phyloP scores from a whole-genome alignment of 2,888 invertebrate species.

The Idaea straminata region DNA sequence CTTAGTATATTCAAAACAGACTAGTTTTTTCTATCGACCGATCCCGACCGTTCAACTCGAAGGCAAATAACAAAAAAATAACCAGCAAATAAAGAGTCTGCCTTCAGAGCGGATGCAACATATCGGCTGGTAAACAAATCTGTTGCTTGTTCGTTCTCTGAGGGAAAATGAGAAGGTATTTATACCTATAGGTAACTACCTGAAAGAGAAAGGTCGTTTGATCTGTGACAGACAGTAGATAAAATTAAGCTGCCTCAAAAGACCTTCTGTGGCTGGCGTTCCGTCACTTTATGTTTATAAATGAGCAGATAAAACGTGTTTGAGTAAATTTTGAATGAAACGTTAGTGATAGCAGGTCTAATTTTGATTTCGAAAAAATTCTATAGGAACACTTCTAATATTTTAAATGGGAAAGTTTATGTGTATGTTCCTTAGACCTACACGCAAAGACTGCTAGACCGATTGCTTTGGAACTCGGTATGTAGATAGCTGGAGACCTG shows the following conservation, averaged over 20 bases:
- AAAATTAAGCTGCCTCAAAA: background rate
- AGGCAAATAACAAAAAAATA: too few species aligned
- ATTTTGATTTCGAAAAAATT: too few species aligned
- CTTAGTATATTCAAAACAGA: background rate
- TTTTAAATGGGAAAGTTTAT: too few species aligned
- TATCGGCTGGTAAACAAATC: background rate
- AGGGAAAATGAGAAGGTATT: background rate
- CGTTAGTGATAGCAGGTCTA: background rate
- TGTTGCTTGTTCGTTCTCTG: background rate
- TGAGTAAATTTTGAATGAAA: background rate
- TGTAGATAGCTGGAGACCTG: too few species aligned
- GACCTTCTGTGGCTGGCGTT: background rate
- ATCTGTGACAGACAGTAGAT: background rate
- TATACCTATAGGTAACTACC: too few species aligned
- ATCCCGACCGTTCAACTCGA: too few species aligned
- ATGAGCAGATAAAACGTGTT: background rate
- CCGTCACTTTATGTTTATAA: background rate
- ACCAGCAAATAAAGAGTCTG: too few species aligned
- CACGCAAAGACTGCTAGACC: too few species aligned
- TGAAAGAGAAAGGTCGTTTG: background rate
- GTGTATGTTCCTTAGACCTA: too few species aligned
- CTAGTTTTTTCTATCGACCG: background rate
- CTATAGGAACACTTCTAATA: too few species aligned
- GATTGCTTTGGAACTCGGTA: too few species aligned
- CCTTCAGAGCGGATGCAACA: too few species aligned